Conservation (phyloP, 2,888 invertebrate species). For the Neria commutata region DNA sequence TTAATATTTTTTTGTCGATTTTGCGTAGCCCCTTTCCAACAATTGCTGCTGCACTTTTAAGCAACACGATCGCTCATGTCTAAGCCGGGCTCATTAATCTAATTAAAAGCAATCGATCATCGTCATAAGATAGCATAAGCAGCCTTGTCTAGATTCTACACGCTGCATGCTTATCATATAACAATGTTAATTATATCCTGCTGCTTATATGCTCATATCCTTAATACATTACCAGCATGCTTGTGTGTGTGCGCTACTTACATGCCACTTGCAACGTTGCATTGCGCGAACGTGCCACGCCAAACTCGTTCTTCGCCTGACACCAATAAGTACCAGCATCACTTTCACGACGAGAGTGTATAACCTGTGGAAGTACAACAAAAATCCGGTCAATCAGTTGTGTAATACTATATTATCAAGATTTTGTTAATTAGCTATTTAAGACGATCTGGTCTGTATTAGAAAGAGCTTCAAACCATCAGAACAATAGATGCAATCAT, state of each 20-base stretch:
- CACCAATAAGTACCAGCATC: slow-evolving; percentile 91
- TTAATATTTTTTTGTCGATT: too few species aligned
- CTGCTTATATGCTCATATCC: slow-evolving; percentile 1
- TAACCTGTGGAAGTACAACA: slow-evolving; percentile 66
- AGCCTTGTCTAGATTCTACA: not conserved
- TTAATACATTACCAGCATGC: slow-evolving; percentile 13
- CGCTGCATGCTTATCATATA: slow-evolving; percentile 19
- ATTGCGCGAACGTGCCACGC: slow-evolving; percentile 81
- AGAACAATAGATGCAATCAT: too few species aligned
- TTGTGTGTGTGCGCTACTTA: slow-evolving; percentile 63
- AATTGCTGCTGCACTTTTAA: not conserved
- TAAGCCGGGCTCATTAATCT: slow-evolving; percentile 20
- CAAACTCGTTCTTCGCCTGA: slow-evolving; percentile 82
- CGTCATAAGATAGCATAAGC: slow-evolving; percentile 6
- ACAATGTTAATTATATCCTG: slow-evolving; percentile 16
- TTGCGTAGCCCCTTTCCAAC: too few species aligned
- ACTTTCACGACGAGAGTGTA: slow-evolving; percentile 80
- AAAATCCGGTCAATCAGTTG: not conserved
- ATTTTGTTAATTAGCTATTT: too few species aligned
- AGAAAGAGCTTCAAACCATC: too few species aligned
- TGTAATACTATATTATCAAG: not conserved
- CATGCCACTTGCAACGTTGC: slow-evolving; percentile 87
- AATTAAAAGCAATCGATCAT: slow-evolving; percentile 26
- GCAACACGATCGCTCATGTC: not conserved
- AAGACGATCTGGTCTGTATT: too few species aligned